Evolutionary conservation across 2,888 invertebrate genomes (phyloP).

Genomic region (Sesia apiformis): DNA sequence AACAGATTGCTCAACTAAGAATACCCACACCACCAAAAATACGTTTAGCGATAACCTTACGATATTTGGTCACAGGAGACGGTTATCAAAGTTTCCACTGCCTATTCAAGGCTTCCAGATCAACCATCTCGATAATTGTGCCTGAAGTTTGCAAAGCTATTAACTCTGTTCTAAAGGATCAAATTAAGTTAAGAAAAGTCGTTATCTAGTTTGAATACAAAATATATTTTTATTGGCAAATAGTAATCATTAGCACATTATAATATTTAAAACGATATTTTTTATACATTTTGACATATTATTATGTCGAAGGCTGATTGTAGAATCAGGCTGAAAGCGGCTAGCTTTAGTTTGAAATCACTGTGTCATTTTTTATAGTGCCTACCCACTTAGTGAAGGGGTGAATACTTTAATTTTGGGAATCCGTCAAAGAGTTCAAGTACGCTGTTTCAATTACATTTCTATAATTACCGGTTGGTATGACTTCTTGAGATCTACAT

Average conservation of each 20-base stretch:
- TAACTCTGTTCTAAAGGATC: not conserved
- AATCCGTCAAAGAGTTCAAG: not conserved
- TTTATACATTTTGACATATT: too few relatives aligned
- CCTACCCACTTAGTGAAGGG: too few relatives aligned
- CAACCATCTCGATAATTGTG: not conserved
- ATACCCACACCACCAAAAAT: not conserved
- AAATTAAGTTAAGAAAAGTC: not conserved
- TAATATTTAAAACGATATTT: not conserved
- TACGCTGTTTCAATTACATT: not conserved
- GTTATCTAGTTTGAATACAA: too few relatives aligned
- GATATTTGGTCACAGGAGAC: not conserved
- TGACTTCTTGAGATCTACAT: not conserved
- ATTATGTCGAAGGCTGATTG: too few relatives aligned
- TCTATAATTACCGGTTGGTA: not conserved
- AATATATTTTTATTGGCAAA: too few relatives aligned
- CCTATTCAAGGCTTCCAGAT: not conserved
- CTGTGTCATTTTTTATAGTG: too few relatives aligned
- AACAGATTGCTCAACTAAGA: not conserved
- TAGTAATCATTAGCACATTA: not conserved
- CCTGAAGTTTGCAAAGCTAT: not conserved
- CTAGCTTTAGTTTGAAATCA: too few relatives aligned
- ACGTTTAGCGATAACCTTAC: not conserved
- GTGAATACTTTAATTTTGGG: too few relatives aligned
- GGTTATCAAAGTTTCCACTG: not conserved
- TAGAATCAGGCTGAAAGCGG: too few relatives aligned